Evolutionary conservation across 2,113 vertebrate species (phyloP), one percentile per base, ranked within the genome.

Genomic region (Platichthys stellatus): DNA sequence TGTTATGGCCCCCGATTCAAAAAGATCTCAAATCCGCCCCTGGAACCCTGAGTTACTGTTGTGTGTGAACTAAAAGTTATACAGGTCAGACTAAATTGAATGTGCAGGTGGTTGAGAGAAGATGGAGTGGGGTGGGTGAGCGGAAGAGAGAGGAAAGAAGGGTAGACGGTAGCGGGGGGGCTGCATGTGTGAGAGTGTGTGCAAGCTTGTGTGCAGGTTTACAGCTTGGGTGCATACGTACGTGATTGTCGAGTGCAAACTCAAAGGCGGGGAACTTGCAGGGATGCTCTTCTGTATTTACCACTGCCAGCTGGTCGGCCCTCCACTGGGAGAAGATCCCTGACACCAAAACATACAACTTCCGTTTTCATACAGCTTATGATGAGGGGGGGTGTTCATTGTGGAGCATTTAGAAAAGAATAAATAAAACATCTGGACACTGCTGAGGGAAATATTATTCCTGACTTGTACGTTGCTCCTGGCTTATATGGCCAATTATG

Each of bases 311-410:
- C 20, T 15, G 8, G 51, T 54, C 18, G 6, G 49, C 58, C 64
- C 47, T 81, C 61, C 68, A 45, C 78, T 64, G 69, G 69, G 72
- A 81, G 45, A 73, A 64, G 69, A 85, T 75, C 67, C 38, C 28
- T 54, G 71, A 65, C 63, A 70, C 62, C 63, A 23, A 66, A 28
- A 70, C 45, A 82, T 64, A 71, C 82, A 84, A 88, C 76, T 82
- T 69, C 71, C 81, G 15, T 76, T 69, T 75, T 60, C 72, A 78
- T 72, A 45, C 56, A 69, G 70, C 80, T 82, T 75, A 75, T 77
- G 76, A 43, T 4, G 40, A 12, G 40, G 38, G 40, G 40, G 40
- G 85, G 62, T 61, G 56, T 84, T 80, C 68, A 74, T 76, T 72
- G 54, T 3, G 24, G 17, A 72, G 63, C 59, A 23, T 67, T 63